Percentiles rank a stretch among this genome's conserved stretches.
phyloP scores from a whole-genome alignment of 2,113 vertebrate genomes.

The Emydocephalus ijimae region DNA sequence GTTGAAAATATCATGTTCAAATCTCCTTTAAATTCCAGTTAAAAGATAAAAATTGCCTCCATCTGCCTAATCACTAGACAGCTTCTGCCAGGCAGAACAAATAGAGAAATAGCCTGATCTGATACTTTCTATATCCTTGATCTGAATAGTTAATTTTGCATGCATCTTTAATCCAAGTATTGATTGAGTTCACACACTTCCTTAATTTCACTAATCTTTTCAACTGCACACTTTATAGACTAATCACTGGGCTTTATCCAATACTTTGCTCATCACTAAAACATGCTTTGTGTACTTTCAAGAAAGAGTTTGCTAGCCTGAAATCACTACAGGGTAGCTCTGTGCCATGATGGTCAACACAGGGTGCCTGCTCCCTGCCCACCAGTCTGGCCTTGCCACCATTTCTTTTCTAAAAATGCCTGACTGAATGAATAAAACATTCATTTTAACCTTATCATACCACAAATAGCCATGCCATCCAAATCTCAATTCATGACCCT shows the following conservation, averaged over 20 bases:
- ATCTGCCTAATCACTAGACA: neutral
- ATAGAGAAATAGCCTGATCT: neutral
- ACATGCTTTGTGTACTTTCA: neutral
- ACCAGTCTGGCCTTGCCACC: neutral
- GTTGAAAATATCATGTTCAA: neutral
- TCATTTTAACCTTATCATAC: neutral
- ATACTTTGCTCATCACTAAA: neutral
- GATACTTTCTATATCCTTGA: neutral
- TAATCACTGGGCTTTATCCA: neutral
- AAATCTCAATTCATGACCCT: neutral
- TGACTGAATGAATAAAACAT: too few relatives aligned
- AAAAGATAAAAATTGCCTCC: neutral
- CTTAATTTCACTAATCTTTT: neutral
- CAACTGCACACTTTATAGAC: neutral
- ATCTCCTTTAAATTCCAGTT: neutral
- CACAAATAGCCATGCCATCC: neutral
- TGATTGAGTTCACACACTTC: neutral
- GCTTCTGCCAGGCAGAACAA: neutral
- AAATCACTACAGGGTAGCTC: neutral
- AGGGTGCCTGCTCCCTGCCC: neutral
- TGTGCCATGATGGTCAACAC: neutral
- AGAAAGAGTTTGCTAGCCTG: neutral
- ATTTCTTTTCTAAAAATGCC: neutral
- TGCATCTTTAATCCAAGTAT: neutral
- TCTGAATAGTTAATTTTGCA: neutral